Evolutionary conservation across 2,113 vertebrate genomes (phyloP), one percentile per base, ranked within the genome.

Genomic region (Solea senegalensis): DNA sequence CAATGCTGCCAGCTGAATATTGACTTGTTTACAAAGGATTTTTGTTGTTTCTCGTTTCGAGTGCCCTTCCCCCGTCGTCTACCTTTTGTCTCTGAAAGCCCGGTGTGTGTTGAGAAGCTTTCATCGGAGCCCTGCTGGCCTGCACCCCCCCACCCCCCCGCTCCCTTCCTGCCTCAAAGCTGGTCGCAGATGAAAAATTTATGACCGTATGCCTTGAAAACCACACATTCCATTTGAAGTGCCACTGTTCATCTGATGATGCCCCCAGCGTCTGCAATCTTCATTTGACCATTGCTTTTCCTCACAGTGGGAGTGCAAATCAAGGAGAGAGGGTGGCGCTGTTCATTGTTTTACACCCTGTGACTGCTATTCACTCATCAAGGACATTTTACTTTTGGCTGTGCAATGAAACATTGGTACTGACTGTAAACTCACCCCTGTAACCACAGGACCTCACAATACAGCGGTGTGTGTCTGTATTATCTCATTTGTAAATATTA

Each of bases 131-230:
- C 76, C 34, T 45, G 68, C 69, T 54, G 74, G 77, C 72, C 78
- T 88, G 81, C 81, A 3, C 80, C 3, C 3, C 86, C 51, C 51
- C 51, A 7, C 51, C 51, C 7, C 58, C 58, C 58, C 80, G 3
- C 82, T 85, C 85, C 84, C 85, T 76, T 90, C 71, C 74, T 65
- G 72, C 90, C 93, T 93, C 92, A 90, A 90, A 94, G 93, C 89
- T 57, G 81, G 84, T 78, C 77, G 82, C 66, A 72, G 85, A 95
- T 94, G 90, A 95, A 95, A 95, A 90, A 93, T 94, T 88, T 87
- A 95, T 94, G 93, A 90, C 88, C 86, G 72, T 75, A 69, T 86
- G 89, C 79, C 91, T 92, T 90, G 78, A 90, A 90, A 90, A 90
- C 85, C 88, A 87, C 82, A 60, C 75, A 80, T 84, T 91, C 86